Conservation (phyloP, 1,140 invertebrate genomes). For the Aleiodes sp. region DNA sequence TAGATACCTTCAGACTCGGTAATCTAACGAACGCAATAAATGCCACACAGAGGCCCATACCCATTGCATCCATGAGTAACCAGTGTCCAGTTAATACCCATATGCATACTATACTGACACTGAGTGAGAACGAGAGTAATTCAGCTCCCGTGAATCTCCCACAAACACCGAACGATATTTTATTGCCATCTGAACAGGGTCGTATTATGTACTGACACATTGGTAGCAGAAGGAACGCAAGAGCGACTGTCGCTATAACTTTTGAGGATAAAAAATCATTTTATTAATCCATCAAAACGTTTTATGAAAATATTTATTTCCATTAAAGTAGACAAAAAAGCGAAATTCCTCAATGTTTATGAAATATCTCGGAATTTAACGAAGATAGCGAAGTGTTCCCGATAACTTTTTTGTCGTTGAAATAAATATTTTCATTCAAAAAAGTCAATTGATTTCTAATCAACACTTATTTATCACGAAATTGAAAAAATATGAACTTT, state of each 20-base stretch:
- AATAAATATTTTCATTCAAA: too few relatives aligned
- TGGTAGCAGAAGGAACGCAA: slow-evolving; percentile 93
- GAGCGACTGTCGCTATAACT: slow-evolving; percentile 96
- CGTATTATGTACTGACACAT: slow-evolving; percentile 97
- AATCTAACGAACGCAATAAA: slow-evolving; percentile 96
- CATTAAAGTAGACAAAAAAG: too few relatives aligned
- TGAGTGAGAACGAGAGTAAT: slow-evolving; percentile 90
- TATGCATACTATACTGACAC: slow-evolving; percentile 93
- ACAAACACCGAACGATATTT: slow-evolving; percentile 91
- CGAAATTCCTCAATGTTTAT: too few relatives aligned
- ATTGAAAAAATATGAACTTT: too few relatives aligned
- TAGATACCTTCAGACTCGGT: slow-evolving; percentile 96
- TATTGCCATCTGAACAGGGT: slow-evolving; percentile 85
- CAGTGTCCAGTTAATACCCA: slow-evolving; percentile 98
- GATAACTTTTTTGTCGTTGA: too few relatives aligned
- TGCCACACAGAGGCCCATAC: slow-evolving; percentile 96
- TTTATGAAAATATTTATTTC: slow-evolving; percentile 19
- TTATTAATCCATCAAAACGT: neutral
- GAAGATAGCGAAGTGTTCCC: too few relatives aligned
- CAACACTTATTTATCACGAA: too few relatives aligned
- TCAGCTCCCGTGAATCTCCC: slow-evolving; percentile 93
- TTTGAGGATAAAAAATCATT: slow-evolving; percentile 52
- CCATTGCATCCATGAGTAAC: slow-evolving; percentile 97
- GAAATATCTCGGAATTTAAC: too few relatives aligned
- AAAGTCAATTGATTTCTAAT: too few relatives aligned